A percentile compares a stretch with the other conserved stretches of the same genome.
Evolutionary conservation across 2,797 vertebrate species (phyloP).

Genomic region (Xerus rutilus): DNA sequence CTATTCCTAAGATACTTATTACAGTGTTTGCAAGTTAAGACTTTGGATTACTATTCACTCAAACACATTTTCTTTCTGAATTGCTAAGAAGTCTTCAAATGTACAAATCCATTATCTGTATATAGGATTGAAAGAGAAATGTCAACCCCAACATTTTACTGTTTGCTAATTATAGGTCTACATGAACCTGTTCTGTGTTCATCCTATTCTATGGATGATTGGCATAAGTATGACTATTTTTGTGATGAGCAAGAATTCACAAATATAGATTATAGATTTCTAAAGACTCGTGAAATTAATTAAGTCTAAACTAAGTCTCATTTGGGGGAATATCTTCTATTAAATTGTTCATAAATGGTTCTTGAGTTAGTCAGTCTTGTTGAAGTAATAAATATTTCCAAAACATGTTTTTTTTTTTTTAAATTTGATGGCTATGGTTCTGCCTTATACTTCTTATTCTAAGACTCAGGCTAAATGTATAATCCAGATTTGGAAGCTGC

Average conservation of each 20-base stretch:
- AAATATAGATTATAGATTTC: neutral
- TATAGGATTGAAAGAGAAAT: neutral
- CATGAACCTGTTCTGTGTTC: neutral
- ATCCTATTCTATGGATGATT: neutral
- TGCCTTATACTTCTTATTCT: neutral
- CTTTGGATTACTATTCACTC: neutral
- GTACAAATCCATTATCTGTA: neutral
- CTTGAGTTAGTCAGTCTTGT: neutral
- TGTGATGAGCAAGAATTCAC: neutral
- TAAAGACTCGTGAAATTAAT: conserved; percentile 8
- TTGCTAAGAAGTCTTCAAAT: neutral
- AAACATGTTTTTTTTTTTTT: neutral
- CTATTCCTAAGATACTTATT: neutral
- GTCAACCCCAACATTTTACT: neutral
- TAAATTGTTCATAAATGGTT: neutral
- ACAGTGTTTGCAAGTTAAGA: neutral
- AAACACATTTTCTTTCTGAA: neutral
- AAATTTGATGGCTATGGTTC: neutral
- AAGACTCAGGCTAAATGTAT: neutral
- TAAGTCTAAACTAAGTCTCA: neutral
- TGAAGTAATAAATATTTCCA: neutral
- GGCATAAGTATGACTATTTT: neutral
- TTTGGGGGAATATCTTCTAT: neutral
- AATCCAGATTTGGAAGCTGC: neutral
- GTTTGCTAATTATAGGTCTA: neutral